Percentiles rank a stretch among this genome's conserved stretches.
Conservation (phyloP, 2,797 vertebrate species). For the Coracias cyanogaster region DNA sequence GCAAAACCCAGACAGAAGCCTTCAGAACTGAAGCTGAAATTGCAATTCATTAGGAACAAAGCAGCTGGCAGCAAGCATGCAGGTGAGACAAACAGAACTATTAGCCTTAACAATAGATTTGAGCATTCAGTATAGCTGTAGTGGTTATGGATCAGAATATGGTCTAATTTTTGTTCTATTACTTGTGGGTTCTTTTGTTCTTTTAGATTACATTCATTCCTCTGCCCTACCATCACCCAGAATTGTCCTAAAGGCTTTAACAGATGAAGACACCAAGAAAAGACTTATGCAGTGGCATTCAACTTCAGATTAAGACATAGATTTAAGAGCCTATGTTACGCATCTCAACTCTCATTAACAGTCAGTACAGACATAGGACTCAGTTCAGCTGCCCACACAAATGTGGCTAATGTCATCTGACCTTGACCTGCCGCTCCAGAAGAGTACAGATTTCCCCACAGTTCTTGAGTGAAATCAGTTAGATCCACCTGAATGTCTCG, state of each 20-base stretch:
- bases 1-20: not conserved
- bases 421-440: not conserved
- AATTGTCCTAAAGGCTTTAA: not conserved
- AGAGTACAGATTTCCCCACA: not conserved
- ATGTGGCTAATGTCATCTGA: not conserved
- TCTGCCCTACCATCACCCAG: accelerated
- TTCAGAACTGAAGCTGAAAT: not conserved
- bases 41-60: not conserved
- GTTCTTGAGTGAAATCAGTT: not conserved
- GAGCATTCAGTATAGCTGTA: not conserved
- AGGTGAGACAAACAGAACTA: not conserved
- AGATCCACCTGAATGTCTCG: not conserved
- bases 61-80: not conserved
- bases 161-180: not conserved
- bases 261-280: not conserved
- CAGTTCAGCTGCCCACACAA: not conserved
- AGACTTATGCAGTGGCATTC: not conserved
- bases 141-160: not conserved
- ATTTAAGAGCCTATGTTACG: not conserved
- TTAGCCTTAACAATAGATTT: not conserved
- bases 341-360: not conserved
- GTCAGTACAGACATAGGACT: not conserved
- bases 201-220: not conserved
- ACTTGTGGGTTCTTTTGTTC: not conserved
- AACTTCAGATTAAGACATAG: not conserved